Evolutionary conservation across 1,140 invertebrate genomes (phyloP).

Genomic region (Panonychus citri): DNA sequence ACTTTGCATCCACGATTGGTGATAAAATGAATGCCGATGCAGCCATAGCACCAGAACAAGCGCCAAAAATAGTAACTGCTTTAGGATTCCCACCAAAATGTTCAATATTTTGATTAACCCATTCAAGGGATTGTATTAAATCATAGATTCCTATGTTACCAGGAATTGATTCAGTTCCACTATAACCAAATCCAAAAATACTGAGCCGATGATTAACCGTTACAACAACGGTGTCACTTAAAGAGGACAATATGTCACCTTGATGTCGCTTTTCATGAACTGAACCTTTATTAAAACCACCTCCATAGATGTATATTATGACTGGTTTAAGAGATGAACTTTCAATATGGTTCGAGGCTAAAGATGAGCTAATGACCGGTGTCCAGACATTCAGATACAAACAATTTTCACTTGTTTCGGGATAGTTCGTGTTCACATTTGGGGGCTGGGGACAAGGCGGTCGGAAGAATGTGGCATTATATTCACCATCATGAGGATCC

Average conservation of each 20-base stretch:
- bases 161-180: background rate
- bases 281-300: background rate
- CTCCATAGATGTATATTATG: background rate
- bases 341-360: background rate
- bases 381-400: background rate
- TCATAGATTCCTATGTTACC: slow-evolving; percentile 19
- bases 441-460: background rate
- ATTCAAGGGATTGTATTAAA: slow-evolving; percentile 40
- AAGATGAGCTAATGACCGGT: background rate
- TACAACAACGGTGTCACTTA: background rate
- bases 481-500: background rate
- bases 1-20: too few relatives aligned
- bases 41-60: slow-evolving; percentile 30
- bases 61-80: slow-evolving; percentile 31
- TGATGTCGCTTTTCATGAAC: background rate
- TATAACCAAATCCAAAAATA: background rate
- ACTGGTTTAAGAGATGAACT: too few relatives aligned
- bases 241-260: background rate
- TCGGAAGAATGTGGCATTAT: background rate
- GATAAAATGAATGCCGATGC: slow-evolving; percentile 34
- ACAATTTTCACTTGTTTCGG: background rate
- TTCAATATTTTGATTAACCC: slow-evolving; percentile 32
- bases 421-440: too few relatives aligned
- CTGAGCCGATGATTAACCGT: background rate
- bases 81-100: slow-evolving; percentile 28